Conservation (phyloP, 30 jellyfish, hydroid and myxozoan genomes). For the Pelagia noctiluca region DNA sequence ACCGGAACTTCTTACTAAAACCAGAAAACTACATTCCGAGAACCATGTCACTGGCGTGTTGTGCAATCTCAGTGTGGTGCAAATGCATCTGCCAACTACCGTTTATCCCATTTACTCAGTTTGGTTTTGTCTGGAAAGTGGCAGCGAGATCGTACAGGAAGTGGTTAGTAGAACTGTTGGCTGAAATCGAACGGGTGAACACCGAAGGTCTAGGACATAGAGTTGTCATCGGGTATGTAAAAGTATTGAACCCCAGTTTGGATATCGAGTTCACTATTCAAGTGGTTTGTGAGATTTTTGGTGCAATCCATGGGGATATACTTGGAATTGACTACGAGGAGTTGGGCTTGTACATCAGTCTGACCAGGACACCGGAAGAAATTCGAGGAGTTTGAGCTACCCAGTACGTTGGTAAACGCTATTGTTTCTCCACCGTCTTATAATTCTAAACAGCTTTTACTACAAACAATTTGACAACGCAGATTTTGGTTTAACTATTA, state of each 20-base stretch:
- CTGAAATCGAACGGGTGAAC: slow-evolving; percentile 1
- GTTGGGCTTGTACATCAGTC: not conserved
- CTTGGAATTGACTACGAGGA: not conserved
- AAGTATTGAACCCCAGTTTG: not conserved
- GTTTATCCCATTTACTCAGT: not conserved
- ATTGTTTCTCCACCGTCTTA: no score
- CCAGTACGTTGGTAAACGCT: no score
- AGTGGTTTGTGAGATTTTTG: not conserved
- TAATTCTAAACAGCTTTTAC: no score
- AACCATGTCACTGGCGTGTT: not conserved
- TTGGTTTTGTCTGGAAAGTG: not conserved
- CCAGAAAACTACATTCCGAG: not conserved
- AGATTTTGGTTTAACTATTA: no score
- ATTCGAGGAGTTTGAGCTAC: no score
- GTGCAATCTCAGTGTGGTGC: no score
- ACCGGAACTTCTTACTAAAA: not conserved
- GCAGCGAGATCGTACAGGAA: no score
- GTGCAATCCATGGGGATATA: not conserved
- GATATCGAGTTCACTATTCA: not conserved
- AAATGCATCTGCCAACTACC: not conserved
- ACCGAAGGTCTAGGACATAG: not conserved
- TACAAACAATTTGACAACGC: no score
- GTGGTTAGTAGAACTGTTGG: not conserved
- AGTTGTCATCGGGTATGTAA: not conserved
- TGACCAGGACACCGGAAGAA: not conserved